A percentile compares a stretch with the other conserved stretches of the same genome.
These are phyloP conservation scores for Spisula solida DNA, from an alignment of 2,888 invertebrate genomes.

Conservation along the genomic window DNA sequence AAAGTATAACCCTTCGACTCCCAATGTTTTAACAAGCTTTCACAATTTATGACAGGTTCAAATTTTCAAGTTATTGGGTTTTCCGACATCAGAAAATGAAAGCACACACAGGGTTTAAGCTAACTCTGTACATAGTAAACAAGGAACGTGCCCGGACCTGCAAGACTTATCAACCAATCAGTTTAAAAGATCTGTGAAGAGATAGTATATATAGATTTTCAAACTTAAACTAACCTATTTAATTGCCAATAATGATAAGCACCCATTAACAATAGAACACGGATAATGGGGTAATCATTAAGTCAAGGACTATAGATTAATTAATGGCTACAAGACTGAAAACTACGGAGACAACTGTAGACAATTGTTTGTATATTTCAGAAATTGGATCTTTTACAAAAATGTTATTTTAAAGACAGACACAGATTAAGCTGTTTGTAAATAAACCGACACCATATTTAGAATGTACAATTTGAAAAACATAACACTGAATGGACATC, in stretches of 20 bases:
- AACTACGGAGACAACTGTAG: not conserved
- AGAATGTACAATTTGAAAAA: not conserved
- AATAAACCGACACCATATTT: not conserved
- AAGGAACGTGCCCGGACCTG: constrained; percentile 16
- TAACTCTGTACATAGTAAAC: constrained; percentile 29
- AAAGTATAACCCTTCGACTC: not conserved
- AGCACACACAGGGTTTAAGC: constrained; percentile 3
- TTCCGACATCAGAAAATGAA: not conserved
- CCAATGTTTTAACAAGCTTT: constrained; percentile 28
- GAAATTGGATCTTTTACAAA: constrained; percentile 16
- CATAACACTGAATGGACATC: not conserved
- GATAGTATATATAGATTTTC: constrained; percentile 45
- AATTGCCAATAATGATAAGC: constrained; percentile 31
- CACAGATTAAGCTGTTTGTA: constrained; percentile 11
- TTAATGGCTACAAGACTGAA: not conserved
- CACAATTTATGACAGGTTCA: constrained; percentile 29
- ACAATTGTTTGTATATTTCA: not conserved
- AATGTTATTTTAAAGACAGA: not conserved
- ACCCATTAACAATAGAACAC: constrained; percentile 3
- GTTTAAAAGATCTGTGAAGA: constrained; percentile 28
- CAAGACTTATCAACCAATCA: constrained; percentile 38
- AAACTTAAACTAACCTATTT: constrained; percentile 37
- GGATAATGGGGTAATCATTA: not conserved
- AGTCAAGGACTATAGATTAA: constrained; percentile 25
- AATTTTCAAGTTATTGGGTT: constrained; percentile 6